Conservation (phyloP, 2,113 vertebrate genomes). For the Propithecus coquereli region DNA sequence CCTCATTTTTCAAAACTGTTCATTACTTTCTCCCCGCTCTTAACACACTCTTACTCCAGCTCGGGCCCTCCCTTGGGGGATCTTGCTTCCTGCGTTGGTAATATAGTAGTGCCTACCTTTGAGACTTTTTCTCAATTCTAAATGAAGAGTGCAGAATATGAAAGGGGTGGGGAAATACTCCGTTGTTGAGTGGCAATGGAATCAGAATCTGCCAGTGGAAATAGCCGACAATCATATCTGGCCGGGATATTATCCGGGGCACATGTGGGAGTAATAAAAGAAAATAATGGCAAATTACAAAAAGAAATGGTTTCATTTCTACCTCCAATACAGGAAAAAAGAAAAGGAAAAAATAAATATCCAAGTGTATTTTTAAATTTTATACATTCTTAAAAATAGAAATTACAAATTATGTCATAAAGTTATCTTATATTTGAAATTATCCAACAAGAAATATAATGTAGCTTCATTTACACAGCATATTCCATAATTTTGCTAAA, state of each 20-base stretch:
- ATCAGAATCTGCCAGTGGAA: conserved; percentile 54
- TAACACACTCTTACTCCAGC: conserved; percentile 14
- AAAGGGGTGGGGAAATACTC: background rate
- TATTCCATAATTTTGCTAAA: conserved; percentile 14
- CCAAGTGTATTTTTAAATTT: background rate
- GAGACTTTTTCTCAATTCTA: conserved; percentile 62
- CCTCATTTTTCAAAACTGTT: conserved; percentile 76
- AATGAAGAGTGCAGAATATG: conserved; percentile 37
- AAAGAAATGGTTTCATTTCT: conserved; percentile 47
- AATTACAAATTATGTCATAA: background rate
- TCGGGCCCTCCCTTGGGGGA: background rate
- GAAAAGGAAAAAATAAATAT: background rate
- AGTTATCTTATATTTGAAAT: conserved; percentile 34
- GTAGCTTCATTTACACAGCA: conserved; percentile 21
- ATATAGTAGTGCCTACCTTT: conserved; percentile 36
- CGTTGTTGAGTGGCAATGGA: conserved; percentile 44
- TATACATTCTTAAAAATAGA: conserved; percentile 26
- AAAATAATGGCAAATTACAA: conserved; percentile 58
- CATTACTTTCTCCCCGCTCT: conserved; percentile 62
- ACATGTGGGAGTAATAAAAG: conserved; percentile 46
- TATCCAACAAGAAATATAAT: conserved; percentile 16
- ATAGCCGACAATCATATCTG: conserved; percentile 40
- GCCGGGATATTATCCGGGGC: conserved; percentile 35
- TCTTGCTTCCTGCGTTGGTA: conserved; percentile 28
- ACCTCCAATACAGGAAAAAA: background rate